Evolutionary conservation across 2,888 invertebrate species (phyloP).

Genomic region (Xylota sylvarum): DNA sequence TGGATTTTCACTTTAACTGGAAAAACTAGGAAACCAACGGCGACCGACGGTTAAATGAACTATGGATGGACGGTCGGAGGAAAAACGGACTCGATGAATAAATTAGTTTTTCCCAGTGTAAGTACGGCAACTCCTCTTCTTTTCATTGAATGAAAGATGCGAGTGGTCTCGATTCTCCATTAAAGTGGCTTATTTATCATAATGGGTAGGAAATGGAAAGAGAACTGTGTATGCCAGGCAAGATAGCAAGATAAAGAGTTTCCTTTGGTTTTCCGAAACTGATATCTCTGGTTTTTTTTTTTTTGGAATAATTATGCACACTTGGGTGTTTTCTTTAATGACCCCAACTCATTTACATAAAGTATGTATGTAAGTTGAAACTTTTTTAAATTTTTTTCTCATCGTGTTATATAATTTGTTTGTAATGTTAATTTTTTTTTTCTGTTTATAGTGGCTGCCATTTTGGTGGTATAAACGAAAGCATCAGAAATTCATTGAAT

Average conservation of each 20-base stretch:
- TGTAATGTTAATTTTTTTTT: conserved; percentile 39
- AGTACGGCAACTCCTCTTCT: conserved; percentile 39
- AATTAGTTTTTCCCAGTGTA: conserved; percentile 49
- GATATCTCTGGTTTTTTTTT: conserved; percentile 1
- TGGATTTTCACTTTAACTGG: conserved; percentile 62
- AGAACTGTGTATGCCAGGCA: conserved; percentile 43
- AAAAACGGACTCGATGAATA: conserved; percentile 65
- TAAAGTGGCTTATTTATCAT: conserved; percentile 49
- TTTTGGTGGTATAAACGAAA: neutral
- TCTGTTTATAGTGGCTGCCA: neutral
- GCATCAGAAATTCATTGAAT: neutral
- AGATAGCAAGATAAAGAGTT: conserved; percentile 43
- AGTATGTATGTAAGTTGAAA: neutral
- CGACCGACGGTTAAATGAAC: conserved; percentile 38
- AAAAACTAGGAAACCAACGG: conserved; percentile 45
- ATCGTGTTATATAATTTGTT: conserved; percentile 41
- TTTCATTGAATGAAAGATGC: conserved; percentile 36
- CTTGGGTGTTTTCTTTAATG: conserved; percentile 57
- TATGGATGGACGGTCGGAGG: conserved; percentile 43
- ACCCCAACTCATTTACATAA: conserved; percentile 56
- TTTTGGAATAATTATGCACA: conserved; percentile 55
- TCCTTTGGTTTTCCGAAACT: conserved; percentile 44
- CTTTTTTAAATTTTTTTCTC: conserved; percentile 6
- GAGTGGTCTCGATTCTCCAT: conserved; percentile 35
- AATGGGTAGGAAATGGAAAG: conserved; percentile 34